phyloP scores from a whole-genome alignment of 2,113 vertebrate species.

The Oenanthe melanoleuca region DNA sequence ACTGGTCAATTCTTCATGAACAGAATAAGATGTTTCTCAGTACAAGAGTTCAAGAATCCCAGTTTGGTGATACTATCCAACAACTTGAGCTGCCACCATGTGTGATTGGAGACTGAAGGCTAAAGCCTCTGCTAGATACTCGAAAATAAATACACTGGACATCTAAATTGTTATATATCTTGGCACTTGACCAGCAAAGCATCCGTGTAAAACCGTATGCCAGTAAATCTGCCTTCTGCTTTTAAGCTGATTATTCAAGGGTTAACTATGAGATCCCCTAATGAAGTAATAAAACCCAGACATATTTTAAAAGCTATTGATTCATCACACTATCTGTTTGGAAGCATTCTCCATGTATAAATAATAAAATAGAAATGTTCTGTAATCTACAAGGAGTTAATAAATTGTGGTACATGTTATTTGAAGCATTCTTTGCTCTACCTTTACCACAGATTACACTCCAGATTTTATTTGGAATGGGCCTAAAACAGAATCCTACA shows the following conservation, averaged over 20 bases:
- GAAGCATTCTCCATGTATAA: neutral
- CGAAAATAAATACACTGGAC: neutral
- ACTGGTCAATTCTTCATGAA: neutral
- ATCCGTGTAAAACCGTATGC: slow-evolving; percentile 6
- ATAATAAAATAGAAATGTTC: neutral
- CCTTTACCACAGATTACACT: fast-evolving
- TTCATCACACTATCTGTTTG: neutral
- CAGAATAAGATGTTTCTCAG: neutral
- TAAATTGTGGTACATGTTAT: neutral
- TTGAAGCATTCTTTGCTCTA: neutral
- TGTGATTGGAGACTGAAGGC: neutral
- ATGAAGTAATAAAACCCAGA: slow-evolving; percentile 49
- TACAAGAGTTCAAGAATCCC: neutral
- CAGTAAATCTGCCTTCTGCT: slow-evolving; percentile 62
- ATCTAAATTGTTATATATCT: neutral
- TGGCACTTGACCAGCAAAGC: slow-evolving; percentile 49
- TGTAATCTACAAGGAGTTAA: neutral
- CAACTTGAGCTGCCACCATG: neutral
- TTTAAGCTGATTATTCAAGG: slow-evolving; percentile 60
- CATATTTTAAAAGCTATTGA: slow-evolving; percentile 19
- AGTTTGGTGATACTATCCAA: neutral
- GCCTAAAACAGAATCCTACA: neutral
- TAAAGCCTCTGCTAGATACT: neutral
- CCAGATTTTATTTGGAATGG: neutral
- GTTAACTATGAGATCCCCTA: slow-evolving; percentile 48